These are phyloP conservation scores for Chloroclysta siterata DNA, from an alignment of 2,888 invertebrate species.

Conservation along the genomic window DNA sequence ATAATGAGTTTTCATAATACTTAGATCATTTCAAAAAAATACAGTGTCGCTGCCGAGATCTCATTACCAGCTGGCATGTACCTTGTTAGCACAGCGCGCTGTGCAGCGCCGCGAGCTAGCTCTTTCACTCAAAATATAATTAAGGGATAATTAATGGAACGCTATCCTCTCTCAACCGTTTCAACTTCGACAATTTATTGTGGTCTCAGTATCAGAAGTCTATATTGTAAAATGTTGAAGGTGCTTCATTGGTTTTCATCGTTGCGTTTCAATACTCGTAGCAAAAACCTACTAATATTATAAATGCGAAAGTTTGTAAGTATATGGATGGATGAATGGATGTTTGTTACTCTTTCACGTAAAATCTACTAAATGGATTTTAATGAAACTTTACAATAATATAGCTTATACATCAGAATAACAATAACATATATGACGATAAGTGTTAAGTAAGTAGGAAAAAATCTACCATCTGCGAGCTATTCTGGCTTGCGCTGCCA, in stretches of 20 bases:
- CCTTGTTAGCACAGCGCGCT: conserved; percentile 11
- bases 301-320: too few species aligned
- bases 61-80: conserved; percentile 26
- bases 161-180: conserved; percentile 8
- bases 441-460: too few species aligned
- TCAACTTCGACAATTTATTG: conserved; percentile 21
- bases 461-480: too few species aligned
- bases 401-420: too few species aligned
- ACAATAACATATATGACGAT: too few species aligned
- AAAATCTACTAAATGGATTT: too few species aligned
- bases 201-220: neutral
- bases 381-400: too few species aligned
- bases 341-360: too few species aligned
- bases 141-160: conserved; percentile 60
- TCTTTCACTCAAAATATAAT: conserved; percentile 31
- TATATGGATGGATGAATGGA: too few species aligned
- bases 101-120: conserved; percentile 13
- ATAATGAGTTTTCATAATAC: conserved; percentile 5
- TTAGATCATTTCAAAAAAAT: conserved; percentile 1
- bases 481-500: too few species aligned
- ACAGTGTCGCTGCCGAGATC: conserved; percentile 11
- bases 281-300: neutral
- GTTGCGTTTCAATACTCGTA: neutral
- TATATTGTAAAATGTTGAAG: too few species aligned
- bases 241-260: conserved; percentile 6